Conservation (phyloP, 2,888 invertebrate species). For the Lepidonotus clava region DNA sequence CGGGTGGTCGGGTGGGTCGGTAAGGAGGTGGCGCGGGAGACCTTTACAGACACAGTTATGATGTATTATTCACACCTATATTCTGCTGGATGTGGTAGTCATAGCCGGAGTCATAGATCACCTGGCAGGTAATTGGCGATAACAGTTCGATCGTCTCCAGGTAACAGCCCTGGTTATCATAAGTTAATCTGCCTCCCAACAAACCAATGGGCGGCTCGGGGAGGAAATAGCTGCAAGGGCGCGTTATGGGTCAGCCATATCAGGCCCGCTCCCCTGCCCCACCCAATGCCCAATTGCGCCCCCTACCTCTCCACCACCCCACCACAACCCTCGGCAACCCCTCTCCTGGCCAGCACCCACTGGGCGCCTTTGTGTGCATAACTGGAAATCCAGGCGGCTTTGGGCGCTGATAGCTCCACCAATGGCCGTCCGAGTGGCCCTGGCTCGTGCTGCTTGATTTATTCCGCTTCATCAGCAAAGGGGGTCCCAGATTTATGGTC, state of each 20-base stretch:
- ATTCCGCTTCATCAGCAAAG: slow-evolving; percentile 2
- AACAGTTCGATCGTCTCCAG: slow-evolving; percentile 10
- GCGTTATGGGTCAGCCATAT: not conserved
- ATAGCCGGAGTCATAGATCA: not conserved
- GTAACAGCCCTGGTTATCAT: not conserved
- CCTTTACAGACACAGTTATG: too few relatives aligned
- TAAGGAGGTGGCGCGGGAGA: too few relatives aligned
- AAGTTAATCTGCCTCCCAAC: not conserved
- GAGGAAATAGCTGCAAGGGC: not conserved
- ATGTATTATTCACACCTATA: slow-evolving; percentile 3
- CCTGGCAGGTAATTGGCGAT: not conserved
- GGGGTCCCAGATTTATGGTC: not conserved
- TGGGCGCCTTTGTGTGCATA: not conserved
- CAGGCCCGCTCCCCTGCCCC: not conserved
- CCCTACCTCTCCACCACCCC: not conserved
- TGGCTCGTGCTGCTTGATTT: slow-evolving; percentile 13
- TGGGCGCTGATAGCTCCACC: not conserved
- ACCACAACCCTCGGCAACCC: not conserved
- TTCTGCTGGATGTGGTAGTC: too few relatives aligned
- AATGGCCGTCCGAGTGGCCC: not conserved
- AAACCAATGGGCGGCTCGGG: not conserved
- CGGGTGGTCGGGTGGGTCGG: too few relatives aligned
- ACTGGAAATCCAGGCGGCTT: not conserved
- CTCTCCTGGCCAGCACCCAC: not conserved
- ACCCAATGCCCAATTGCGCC: not conserved